A percentile compares a stretch with the other conserved stretches of the same genome.
Evolutionary conservation across 2,113 vertebrate genomes (phyloP).

Genomic region (Tachycineta bicolor): DNA sequence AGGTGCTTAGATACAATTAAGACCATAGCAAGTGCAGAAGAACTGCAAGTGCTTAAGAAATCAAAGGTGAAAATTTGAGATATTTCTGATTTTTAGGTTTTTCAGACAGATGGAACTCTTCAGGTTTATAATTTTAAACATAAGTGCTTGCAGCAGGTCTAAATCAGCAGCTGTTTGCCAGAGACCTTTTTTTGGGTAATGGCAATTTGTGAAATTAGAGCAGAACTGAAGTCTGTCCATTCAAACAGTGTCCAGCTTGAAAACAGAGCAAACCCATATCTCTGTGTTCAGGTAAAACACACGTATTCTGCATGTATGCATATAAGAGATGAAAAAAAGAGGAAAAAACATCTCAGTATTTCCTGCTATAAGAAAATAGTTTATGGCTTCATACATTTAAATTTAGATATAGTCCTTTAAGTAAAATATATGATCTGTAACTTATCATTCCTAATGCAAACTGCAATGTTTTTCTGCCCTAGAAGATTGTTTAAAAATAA

Average conservation of each 20-base stretch:
- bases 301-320: fast-evolving
- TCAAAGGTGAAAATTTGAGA: neutral
- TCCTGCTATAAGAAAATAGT: neutral
- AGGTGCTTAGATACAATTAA: neutral
- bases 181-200: neutral
- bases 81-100: neutral
- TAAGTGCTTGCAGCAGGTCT: neutral
- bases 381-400: neutral
- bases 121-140: neutral
- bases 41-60: neutral
- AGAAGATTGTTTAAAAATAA: neutral
- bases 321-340: neutral
- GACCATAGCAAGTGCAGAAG: neutral
- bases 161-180: neutral
- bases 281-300: neutral
- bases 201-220: neutral
- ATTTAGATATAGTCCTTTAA: neutral
- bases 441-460: neutral
- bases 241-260: neutral
- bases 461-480: neutral
- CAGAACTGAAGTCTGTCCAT: neutral
- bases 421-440: neutral
- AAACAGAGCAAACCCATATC: neutral
- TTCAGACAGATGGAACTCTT: neutral
- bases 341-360: neutral